Evolutionary conservation across 1,140 invertebrate species (phyloP), one percentile per base, ranked within the genome.

Genomic region (Zaprionus tsacasi): DNA sequence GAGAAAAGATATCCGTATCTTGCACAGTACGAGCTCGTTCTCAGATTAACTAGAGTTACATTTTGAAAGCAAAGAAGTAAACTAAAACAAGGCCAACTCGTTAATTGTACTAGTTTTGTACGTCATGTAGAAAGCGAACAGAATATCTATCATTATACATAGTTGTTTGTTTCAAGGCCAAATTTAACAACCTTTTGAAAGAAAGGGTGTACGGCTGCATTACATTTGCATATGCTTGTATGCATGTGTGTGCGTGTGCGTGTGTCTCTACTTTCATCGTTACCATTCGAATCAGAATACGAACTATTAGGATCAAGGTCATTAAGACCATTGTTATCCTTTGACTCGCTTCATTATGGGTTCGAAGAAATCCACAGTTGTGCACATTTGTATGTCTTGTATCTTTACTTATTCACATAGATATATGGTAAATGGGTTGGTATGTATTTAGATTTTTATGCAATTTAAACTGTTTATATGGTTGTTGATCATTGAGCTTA

Each of bases 281-380:
- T 17, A 15, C 40, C n/a, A 8, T 45, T 6, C n/a, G 40, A 45
- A 45, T 45, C 40, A 45, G 40, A 45, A 8, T 2, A 45, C 27
- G 6, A 45, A 6, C 40, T 45, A 45, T 17, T 45, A 15, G 15
- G 15, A 45, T 45, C 40, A 45, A 45, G 40, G 40, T 45, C 40
- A 45, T 15, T 45, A 2, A 45, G 15, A 8, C 40, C n/a, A 15
- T 45, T 45, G 6, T 45, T 45, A 7, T 15, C 40, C 7, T 45
- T 45, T 45, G 8, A 45, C 40, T 45, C 40, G 40, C n/a, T 7
- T 45, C n/a, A 45, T 45, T 45, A 45, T 45, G 40, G n/a, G n/a
- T 45, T 45, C 40, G 40, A 15, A 45, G 40, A 45, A 45, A 52
- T 52, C 25, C 13, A 21, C 5, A 52, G 15, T n/a, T 15, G 2